These are phyloP conservation scores for Drosophila buzzatii DNA, from an alignment of 2,888 invertebrate genomes.

Conservation along the genomic window DNA sequence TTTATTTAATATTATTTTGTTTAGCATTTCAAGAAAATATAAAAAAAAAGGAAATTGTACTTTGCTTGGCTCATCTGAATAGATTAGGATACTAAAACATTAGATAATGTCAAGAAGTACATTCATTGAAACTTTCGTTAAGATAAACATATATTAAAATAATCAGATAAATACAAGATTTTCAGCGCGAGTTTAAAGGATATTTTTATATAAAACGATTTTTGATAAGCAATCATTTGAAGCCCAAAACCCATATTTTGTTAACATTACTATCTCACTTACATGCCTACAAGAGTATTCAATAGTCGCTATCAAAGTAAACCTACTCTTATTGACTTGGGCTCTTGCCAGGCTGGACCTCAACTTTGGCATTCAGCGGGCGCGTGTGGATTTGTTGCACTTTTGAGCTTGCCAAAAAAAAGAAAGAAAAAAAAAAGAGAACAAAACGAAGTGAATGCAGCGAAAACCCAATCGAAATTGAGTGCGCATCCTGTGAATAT, in stretches of 20 bases:
- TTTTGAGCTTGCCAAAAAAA: conserved; percentile 34
- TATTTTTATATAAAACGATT: background rate
- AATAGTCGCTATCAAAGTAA: background rate
- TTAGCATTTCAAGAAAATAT: too few species aligned
- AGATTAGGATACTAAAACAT: too few species aligned
- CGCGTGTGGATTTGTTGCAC: conserved; percentile 43
- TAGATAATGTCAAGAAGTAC: too few species aligned
- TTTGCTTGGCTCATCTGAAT: too few species aligned
- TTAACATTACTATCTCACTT: too few species aligned
- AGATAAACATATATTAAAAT: too few species aligned
- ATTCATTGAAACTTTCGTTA: too few species aligned
- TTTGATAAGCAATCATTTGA: background rate
- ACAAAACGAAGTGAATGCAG: background rate
- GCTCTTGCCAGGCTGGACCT: conserved; percentile 34
- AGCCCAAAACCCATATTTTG: background rate
- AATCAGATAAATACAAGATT: too few species aligned
- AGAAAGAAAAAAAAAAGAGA: too few species aligned
- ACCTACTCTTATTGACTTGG: conserved; percentile 21
- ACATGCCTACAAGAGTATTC: background rate
- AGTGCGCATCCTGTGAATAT: conserved; percentile 7
- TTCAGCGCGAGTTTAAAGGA: too few species aligned
- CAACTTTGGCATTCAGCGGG: conserved; percentile 53
- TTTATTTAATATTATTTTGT: too few species aligned
- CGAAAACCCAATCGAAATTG: conserved; percentile 11
- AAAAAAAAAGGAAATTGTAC: too few species aligned